Conservation (phyloP, 2,113 vertebrate species). For the Brachionichthys hirsutus region DNA sequence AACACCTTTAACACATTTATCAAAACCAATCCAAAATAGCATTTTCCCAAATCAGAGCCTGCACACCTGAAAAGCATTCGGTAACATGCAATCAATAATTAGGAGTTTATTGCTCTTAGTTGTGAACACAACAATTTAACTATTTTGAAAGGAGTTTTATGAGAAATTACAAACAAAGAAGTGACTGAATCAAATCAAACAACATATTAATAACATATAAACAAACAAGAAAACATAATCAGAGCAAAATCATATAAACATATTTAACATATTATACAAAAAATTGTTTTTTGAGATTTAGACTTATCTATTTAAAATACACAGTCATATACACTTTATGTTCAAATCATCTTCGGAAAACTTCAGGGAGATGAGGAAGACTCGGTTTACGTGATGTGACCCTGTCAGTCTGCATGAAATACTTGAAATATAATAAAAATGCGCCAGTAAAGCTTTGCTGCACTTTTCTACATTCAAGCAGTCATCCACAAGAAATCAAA, state of each 20-base stretch:
- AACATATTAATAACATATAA: constrained; percentile 14
- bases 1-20: too few relatives aligned
- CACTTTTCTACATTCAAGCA: constrained; percentile 78
- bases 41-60: too few relatives aligned
- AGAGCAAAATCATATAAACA: constrained; percentile 49
- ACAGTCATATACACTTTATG: constrained; percentile 57
- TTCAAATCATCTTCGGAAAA: constrained; percentile 44
- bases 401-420: constrained; percentile 25
- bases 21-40: too few relatives aligned
- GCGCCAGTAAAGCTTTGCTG: constrained; percentile 37
- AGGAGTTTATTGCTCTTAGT: too few relatives aligned
- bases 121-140: too few relatives aligned
- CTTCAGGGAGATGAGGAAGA: constrained; percentile 27
- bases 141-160: constrained; percentile 1
- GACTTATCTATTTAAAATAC: constrained; percentile 59
- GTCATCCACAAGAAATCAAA: constrained; percentile 67
- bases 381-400: constrained; percentile 1
- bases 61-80: constrained; percentile 6
- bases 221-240: constrained; percentile 35
- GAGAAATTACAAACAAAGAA: constrained; percentile 18
- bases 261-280: constrained; percentile 72
- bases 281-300: constrained; percentile 57
- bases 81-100: neutral
- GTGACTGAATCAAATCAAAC: constrained; percentile 22
- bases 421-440: constrained; percentile 39